Evolutionary conservation across 2,888 invertebrate species (phyloP).

Genomic region (Limnephilus auricula): DNA sequence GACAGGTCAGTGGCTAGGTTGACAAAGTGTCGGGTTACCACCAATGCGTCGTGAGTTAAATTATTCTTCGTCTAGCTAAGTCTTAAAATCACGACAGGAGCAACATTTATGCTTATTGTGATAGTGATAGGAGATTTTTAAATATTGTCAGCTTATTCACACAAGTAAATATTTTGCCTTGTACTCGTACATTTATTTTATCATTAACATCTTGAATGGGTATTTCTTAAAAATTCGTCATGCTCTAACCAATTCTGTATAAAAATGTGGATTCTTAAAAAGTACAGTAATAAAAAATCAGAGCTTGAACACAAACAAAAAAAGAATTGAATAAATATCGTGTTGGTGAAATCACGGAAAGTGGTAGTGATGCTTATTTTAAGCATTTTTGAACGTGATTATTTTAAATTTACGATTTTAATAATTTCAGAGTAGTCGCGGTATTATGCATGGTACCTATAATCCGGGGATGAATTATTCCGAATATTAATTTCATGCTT

Average conservation of each 20-base stretch:
- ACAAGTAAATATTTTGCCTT: too few relatives aligned
- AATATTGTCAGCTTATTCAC: too few relatives aligned
- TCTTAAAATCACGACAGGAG: too few relatives aligned
- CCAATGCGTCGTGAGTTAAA: too few relatives aligned
- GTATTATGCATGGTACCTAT: background rate
- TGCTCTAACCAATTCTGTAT: background rate
- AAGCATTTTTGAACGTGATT: background rate
- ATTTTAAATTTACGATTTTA: background rate
- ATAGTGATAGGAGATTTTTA: too few relatives aligned
- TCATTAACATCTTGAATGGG: background rate
- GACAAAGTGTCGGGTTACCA: too few relatives aligned
- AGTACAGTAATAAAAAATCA: background rate
- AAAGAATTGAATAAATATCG: background rate
- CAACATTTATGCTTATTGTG: too few relatives aligned
- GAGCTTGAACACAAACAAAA: background rate
- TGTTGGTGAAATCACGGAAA: background rate
- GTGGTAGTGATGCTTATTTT: background rate
- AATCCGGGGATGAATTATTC: background rate
- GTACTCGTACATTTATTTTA: too few relatives aligned
- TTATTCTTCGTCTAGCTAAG: too few relatives aligned
- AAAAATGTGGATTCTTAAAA: background rate
- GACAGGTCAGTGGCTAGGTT: too few relatives aligned
- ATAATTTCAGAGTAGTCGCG: background rate
- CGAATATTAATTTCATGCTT: background rate
- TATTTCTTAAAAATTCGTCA: background rate